Base-by-base conservation (phyloP, 2,113 vertebrate genomes). In the Calonectris borealis region DNA sequence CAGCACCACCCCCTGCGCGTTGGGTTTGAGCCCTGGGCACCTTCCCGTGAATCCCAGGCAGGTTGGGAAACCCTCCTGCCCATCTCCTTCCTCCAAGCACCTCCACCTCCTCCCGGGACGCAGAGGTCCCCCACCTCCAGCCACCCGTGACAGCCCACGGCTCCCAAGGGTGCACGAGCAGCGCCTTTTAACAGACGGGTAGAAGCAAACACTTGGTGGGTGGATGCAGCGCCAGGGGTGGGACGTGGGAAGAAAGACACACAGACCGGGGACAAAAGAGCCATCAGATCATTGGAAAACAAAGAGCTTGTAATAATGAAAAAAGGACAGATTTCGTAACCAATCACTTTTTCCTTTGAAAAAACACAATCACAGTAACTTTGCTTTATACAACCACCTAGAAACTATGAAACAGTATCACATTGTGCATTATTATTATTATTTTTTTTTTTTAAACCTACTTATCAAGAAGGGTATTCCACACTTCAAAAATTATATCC, bases 301-400 rank as follows among this genome's bases (percentile, higher is more conserved):
- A 98, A 97, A 97, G 96, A 98, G 95, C 95, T 98, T 98, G 97
- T 98, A 98, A 98, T 98, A 97, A 98, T 98, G 98, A 97, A 98
- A 97, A 98, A 98, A 97, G 97, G 96, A 98, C 98, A 98, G 92
- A 97, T 97, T 97, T 97, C 1, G 93, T 97, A 98, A 98, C 97
- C 98, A 98, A 98, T 97, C 97, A 98, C 98, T 98, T 98, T 97
- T 98, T 98, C 98, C 98, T 98, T 99, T 98, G 98, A 98, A 98
- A 98, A 99, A 99, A 99, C 99, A 99, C 99, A 98, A 98, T 98
- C 98, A 99, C 99, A 98, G 98, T 98, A 98, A 97, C 97, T 98
- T 98, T 97, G 97, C 98, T 98, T 98, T 98, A 98, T 98, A 99
- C 99, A 99, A 98, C 98, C 98, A 99, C 98, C 98, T 99, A 99